phyloP scores from a whole-genome alignment of 2,888 invertebrate genomes.

The Cistogaster globosa region DNA sequence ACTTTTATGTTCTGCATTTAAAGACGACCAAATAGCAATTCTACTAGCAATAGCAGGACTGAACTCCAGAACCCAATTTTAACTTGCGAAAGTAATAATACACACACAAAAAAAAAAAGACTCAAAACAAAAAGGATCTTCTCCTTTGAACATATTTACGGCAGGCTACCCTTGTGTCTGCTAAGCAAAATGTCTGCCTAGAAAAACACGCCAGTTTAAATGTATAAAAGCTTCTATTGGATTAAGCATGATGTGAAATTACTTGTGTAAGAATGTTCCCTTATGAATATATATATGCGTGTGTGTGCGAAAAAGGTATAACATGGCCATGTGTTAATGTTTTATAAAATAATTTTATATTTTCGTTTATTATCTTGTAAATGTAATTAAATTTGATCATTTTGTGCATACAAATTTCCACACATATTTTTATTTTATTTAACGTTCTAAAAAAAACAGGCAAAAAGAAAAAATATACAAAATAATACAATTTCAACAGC shows the following conservation, averaged over 20 bases:
- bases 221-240: conserved; percentile 1
- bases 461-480: conserved; percentile 9
- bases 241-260: neutral
- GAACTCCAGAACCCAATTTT: conserved; percentile 41
- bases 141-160: conserved; percentile 30
- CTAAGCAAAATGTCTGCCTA: conserved; percentile 36
- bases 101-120: neutral
- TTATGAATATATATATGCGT: neutral
- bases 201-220: conserved; percentile 20
- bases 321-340: conserved; percentile 68
- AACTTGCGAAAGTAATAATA: neutral
- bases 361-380: conserved; percentile 69
- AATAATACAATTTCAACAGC: conserved; percentile 57
- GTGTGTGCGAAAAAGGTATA: conserved; percentile 33
- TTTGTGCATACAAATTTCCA: conserved; percentile 63
- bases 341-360: conserved; percentile 65
- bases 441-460: neutral
- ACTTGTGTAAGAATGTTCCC: neutral
- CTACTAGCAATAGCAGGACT: conserved; percentile 1
- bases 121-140: conserved; percentile 32
- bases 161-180: conserved; percentile 50
- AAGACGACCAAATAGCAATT: conserved; percentile 42
- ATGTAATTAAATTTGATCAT: conserved; percentile 71
- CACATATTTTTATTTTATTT: conserved; percentile 10
- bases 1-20: conserved; percentile 71